phyloP scores from a whole-genome alignment of 2,797 vertebrate species.

The Ambastaia sidthimunki region DNA sequence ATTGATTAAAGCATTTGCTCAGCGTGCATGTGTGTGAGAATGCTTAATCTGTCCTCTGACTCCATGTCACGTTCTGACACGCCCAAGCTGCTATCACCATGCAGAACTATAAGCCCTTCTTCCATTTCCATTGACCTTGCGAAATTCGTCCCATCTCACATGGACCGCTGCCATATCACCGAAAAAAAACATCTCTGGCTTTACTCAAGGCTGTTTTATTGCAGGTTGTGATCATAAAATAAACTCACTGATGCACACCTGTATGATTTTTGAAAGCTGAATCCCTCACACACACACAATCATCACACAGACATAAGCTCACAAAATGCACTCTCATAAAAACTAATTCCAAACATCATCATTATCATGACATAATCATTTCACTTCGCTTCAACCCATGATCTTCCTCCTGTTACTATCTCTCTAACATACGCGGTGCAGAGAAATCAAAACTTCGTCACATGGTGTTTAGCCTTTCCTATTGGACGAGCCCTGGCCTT shows the following conservation, averaged over 20 bases:
- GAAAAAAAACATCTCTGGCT: not conserved
- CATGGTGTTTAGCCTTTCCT: slow-evolving; percentile 67
- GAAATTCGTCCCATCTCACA: not conserved
- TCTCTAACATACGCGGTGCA: slow-evolving; percentile 59
- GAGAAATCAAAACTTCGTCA: slow-evolving; percentile 82
- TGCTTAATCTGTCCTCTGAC: slow-evolving; percentile 44
- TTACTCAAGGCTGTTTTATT: not conserved
- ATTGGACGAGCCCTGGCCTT: slow-evolving; percentile 71
- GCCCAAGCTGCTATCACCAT: slow-evolving; percentile 48
- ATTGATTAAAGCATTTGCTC: slow-evolving; percentile 47
- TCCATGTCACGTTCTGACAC: slow-evolving; percentile 56
- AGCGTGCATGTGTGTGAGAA: slow-evolving; percentile 19
- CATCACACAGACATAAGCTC: not conserved
- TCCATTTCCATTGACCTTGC: slow-evolving; percentile 42
- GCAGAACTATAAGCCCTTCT: slow-evolving; percentile 38
- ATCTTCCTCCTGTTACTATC: slow-evolving; percentile 47
- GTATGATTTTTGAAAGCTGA: not conserved
- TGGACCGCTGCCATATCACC: not conserved
- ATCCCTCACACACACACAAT: not conserved
- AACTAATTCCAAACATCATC: slow-evolving; percentile 24
- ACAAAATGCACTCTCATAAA: not conserved
- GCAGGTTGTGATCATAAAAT: not conserved
- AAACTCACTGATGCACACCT: not conserved
- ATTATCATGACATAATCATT: slow-evolving; percentile 35
- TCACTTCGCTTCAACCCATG: slow-evolving; percentile 49